A percentile compares a stretch with the other conserved stretches of the same genome.
phyloP scores from a whole-genome alignment of 2,888 invertebrate genomes.

The Drosophila lutescens region DNA sequence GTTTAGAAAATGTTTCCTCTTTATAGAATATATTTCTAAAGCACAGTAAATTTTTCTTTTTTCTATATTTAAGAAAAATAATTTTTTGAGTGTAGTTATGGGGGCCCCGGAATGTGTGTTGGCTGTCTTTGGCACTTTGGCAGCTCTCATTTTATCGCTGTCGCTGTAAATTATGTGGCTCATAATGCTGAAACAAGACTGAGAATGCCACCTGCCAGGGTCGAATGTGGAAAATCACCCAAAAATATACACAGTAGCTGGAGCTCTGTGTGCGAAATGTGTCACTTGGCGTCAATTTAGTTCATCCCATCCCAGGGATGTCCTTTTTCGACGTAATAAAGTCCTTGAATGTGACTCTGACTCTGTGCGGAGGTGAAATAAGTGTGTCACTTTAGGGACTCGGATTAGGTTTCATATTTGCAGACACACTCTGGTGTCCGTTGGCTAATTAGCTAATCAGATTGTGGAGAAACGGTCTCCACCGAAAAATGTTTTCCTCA shows the following conservation, averaged over 20 bases:
- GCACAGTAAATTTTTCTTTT: too few relatives aligned
- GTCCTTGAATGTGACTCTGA: conserved; percentile 30
- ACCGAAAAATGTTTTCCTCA: neutral
- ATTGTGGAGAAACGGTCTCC: conserved; percentile 7
- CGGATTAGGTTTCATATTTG: conserved; percentile 43
- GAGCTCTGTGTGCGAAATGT: conserved; percentile 20
- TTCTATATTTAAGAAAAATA: too few relatives aligned
- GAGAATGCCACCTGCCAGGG: conserved; percentile 50
- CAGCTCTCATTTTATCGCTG: conserved; percentile 74
- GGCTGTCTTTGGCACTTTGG: conserved; percentile 60
- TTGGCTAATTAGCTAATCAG: conserved; percentile 44
- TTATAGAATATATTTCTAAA: too few relatives aligned
- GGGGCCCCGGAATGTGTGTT: conserved; percentile 28
- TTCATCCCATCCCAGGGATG: conserved; percentile 14
- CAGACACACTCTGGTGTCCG: conserved; percentile 13
- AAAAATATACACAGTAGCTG: neutral
- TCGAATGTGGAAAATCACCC: conserved; percentile 18
- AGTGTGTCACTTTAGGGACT: conserved; percentile 45
- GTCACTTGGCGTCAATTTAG: conserved; percentile 45
- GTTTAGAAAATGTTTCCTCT: too few relatives aligned
- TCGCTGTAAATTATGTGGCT: conserved; percentile 66
- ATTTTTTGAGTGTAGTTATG: too few relatives aligned
- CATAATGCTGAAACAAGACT: conserved; percentile 47
- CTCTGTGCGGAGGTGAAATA: conserved; percentile 21
- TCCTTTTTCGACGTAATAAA: conserved; percentile 44